A percentile compares a stretch with the other conserved stretches of the same genome.
These are phyloP conservation scores for Spialia ferax DNA, from an alignment of 2,888 invertebrate genomes.

Conservation along the genomic window DNA sequence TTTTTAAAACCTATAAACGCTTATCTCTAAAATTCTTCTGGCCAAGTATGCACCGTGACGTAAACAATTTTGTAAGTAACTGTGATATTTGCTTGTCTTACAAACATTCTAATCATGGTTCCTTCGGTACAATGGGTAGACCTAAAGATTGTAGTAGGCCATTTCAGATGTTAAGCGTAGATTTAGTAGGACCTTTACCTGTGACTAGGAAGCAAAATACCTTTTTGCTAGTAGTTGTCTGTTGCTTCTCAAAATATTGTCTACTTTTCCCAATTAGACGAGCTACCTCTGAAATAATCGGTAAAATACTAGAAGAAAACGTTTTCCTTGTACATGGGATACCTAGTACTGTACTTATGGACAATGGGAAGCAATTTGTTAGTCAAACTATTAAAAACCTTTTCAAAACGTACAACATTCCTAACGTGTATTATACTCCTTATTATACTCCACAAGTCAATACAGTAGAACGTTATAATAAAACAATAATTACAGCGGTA, in stretches of 20 bases:
- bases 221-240: neutral
- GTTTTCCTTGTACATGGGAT: slow-evolving; percentile 2
- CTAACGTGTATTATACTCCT: neutral
- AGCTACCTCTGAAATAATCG: neutral
- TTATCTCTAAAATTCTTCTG: slow-evolving; percentile 36
- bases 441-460: neutral
- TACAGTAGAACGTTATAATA: neutral
- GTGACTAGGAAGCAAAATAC: neutral
- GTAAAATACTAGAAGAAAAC: neutral
- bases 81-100: slow-evolving; percentile 35
- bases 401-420: neutral
- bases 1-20: slow-evolving; percentile 48
- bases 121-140: slow-evolving; percentile 37
- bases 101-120: slow-evolving; percentile 23
- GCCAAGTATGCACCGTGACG: slow-evolving; percentile 40
- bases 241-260: slow-evolving; percentile 13
- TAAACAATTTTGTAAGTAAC: slow-evolving; percentile 13
- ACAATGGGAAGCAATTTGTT: neutral
- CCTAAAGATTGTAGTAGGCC: slow-evolving; percentile 42
- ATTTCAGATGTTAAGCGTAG: slow-evolving; percentile 15
- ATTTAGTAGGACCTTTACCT: slow-evolving; percentile 7
- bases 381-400: neutral
- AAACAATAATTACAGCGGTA: neutral
- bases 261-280: neutral
- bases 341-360: neutral